These are phyloP conservation scores for Delphinus delphis DNA, from an alignment of 2,113 vertebrate species.

Conservation along the genomic window DNA sequence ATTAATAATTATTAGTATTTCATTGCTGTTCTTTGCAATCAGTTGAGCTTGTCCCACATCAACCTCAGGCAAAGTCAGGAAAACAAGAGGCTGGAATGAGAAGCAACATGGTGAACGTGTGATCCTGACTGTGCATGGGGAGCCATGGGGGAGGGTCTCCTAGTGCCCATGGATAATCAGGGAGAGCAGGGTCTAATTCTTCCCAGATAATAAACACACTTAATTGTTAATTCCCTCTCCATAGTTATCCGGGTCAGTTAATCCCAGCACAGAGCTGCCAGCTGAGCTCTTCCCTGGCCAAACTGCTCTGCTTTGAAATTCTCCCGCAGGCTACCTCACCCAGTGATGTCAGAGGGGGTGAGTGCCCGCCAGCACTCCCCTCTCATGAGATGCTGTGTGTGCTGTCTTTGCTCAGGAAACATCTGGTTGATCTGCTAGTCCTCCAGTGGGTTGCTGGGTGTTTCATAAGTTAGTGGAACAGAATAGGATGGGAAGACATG, in stretches of 20 bases:
- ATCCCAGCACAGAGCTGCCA: constrained; percentile 41
- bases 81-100: background rate
- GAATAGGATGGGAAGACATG: constrained; percentile 76
- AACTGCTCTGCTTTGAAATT: constrained; percentile 60
- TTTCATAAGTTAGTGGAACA: constrained; percentile 74
- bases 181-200: background rate
- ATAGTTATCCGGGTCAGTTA: constrained; percentile 51
- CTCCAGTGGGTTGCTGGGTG: constrained; percentile 70
- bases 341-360: constrained; percentile 71
- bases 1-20: background rate
- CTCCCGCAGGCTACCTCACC: constrained; percentile 18
- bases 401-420: constrained; percentile 87
- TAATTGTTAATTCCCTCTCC: constrained; percentile 41
- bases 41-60: background rate
- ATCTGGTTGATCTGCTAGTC: constrained; percentile 83
- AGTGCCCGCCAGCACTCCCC: constrained; percentile 37
- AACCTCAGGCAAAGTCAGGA: background rate
- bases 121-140: accelerated
- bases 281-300: constrained; percentile 43
- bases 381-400: constrained; percentile 79
- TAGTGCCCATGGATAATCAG: background rate
- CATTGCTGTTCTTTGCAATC: background rate
- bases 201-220: background rate
- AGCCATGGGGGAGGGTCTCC: background rate
- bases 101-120: accelerated